Percentiles rank a stretch among this genome's conserved stretches.
phyloP scores from a whole-genome alignment of 2,888 invertebrate species.

The Alviniconcha strummeri region DNA sequence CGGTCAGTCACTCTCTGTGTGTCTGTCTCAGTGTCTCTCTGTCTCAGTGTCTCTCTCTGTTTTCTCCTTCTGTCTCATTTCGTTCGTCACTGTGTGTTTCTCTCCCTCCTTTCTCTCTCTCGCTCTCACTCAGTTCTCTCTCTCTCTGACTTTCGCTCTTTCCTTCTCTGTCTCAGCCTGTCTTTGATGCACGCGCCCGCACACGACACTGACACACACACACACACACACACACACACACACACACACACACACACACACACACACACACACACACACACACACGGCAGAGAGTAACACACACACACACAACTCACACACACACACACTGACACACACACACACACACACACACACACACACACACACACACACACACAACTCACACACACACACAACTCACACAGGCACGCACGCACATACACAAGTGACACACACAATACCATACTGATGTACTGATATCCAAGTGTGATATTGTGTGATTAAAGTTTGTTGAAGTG shows the following conservation, averaged over 20 bases:
- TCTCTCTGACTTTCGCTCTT: neutral
- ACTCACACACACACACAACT: neutral
- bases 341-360: neutral
- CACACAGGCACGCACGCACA: neutral
- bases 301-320: neutral
- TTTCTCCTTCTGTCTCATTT: neutral
- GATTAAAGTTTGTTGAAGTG: neutral
- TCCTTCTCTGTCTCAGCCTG: neutral
- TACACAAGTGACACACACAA: neutral
- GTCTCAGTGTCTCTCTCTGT: constrained; percentile 15
- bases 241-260: constrained; percentile 21
- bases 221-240: neutral
- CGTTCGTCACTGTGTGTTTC: neutral
- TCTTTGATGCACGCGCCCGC: neutral
- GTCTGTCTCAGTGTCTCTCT: constrained; percentile 27
- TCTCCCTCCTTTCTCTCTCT: too few relatives aligned
- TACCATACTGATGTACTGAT: neutral
- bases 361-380: neutral
- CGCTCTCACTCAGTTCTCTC: neutral
- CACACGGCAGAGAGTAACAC: neutral
- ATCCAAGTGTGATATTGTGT: neutral
- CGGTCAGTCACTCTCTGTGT: neutral
- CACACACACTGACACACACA: neutral
- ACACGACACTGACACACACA: neutral
- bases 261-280: neutral